Evolutionary conservation across 2,797 vertebrate species (phyloP).

Genomic region (Platyrinchus mystaceus): DNA sequence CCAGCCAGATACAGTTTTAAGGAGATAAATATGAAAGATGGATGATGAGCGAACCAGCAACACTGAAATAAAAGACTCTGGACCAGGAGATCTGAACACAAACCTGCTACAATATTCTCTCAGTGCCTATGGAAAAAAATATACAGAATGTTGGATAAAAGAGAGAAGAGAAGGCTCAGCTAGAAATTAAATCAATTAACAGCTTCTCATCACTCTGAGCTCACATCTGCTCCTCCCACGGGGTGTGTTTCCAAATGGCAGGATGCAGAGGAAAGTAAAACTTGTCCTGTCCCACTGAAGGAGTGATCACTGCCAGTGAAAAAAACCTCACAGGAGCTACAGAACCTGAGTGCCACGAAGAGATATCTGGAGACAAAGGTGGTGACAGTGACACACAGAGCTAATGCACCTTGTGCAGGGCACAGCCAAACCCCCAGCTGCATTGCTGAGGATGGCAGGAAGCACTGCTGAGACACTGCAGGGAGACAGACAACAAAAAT

Average conservation of each 20-base stretch:
- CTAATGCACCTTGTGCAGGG: neutral
- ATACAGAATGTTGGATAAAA: neutral
- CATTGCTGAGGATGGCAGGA: neutral
- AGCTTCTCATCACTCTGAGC: neutral
- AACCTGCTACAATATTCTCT: neutral
- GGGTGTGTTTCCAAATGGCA: neutral
- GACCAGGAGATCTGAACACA: neutral
- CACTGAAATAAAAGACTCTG: neutral
- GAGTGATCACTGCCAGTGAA: fast-evolving
- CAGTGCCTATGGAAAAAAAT: neutral
- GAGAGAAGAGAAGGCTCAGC: neutral
- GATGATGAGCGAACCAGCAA: neutral
- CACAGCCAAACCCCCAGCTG: neutral
- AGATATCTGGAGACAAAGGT: neutral
- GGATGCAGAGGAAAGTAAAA: neutral
- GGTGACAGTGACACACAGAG: neutral
- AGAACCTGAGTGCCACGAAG: neutral
- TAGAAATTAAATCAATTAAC: neutral
- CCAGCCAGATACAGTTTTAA: neutral
- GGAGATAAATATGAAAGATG: neutral
- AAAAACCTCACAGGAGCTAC: neutral
- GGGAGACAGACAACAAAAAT: neutral
- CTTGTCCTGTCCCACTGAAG: neutral
- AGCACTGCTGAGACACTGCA: neutral
- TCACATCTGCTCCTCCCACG: neutral